These are phyloP conservation scores for Microcebus jonahi DNA, from an alignment of 2,113 vertebrate genomes.

Conservation along the genomic window DNA sequence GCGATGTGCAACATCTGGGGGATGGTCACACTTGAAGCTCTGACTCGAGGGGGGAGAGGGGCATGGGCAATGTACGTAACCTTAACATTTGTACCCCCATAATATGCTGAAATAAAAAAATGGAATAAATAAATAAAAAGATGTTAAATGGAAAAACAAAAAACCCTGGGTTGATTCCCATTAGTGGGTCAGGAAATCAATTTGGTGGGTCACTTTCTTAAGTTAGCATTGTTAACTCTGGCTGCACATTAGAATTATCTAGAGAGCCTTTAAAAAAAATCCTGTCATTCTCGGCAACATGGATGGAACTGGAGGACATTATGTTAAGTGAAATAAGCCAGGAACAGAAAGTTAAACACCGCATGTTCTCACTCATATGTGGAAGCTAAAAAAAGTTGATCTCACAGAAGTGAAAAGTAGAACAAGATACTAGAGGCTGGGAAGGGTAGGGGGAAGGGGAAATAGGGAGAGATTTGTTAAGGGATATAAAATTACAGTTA, in stretches of 20 bases:
- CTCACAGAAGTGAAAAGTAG: not conserved
- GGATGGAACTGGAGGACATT: not conserved
- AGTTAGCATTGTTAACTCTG: not conserved
- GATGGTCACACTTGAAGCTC: no score
- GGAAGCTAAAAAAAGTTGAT: not conserved
- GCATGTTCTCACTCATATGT: not conserved
- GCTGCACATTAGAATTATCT: not conserved
- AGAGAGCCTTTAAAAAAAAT: not conserved
- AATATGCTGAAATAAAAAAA: no score
- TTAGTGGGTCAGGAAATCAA: not conserved
- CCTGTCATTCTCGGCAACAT: not conserved
- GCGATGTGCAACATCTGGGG: no score
- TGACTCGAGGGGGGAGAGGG: no score
- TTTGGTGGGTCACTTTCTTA: not conserved
- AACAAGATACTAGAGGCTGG: not conserved
- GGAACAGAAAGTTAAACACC: not conserved
- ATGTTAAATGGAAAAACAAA: no score
- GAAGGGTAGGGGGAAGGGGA: not conserved
- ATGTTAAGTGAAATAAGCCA: not conserved
- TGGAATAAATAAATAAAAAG: no score
- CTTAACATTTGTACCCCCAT: no score
- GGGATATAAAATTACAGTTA: not conserved
- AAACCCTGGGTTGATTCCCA: not conserved
- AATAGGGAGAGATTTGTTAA: not conserved
- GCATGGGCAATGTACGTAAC: no score